Base-by-base conservation (phyloP, 1,140 invertebrate species). In the Agrilus planipennis region DNA sequence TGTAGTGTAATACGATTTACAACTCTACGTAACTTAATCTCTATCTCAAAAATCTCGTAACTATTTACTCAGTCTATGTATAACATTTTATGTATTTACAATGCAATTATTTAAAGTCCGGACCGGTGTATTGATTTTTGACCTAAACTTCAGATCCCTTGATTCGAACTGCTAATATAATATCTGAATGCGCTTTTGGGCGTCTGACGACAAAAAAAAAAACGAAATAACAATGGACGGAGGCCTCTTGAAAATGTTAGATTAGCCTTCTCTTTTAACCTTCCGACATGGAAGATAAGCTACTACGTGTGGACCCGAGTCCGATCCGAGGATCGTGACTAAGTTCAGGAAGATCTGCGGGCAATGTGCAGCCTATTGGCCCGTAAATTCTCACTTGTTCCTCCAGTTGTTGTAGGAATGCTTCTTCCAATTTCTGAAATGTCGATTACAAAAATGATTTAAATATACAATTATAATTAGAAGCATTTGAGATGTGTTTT, bases 391-490 rank as follows among this genome's bases (percentile, higher is more conserved):
- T 70, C 60, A 89, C 84, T 63, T 89, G 86, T 52, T 89, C 85
- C 54, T 86, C 84, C 43, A 84, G 62, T 59, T 91, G 84, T 44
- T 77, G 68, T 37, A 71, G 71, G 60, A 91, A 90, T 52, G 86
- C 81, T 55, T 89, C 85, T 64, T 91, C 87, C 50, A 91, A 61
- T 68, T 75, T 79, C 86, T 90, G 66, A n/a, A n/a, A n/a, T n/a
- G n/a, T n/a, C n/a, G n/a, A n/a, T 15, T 71, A 63, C 16, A 41
- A 27, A 21, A 16, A 48, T n/a, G 12, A 28, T 17, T 23, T 4
- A n/a, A n/a, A n/a, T n/a, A n/a, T n/a, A n/a, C n/a, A n/a, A n/a
- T n/a, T n/a, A n/a, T n/a, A n/a, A n/a, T n/a, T n/a, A n/a, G n/a
- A n/a, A n/a, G n/a, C n/a, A n/a, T n/a, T n/a, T n/a, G n/a, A n/a